Evolutionary conservation across 2,797 vertebrate genomes (phyloP).

Genomic region (Pteropus rufus): DNA sequence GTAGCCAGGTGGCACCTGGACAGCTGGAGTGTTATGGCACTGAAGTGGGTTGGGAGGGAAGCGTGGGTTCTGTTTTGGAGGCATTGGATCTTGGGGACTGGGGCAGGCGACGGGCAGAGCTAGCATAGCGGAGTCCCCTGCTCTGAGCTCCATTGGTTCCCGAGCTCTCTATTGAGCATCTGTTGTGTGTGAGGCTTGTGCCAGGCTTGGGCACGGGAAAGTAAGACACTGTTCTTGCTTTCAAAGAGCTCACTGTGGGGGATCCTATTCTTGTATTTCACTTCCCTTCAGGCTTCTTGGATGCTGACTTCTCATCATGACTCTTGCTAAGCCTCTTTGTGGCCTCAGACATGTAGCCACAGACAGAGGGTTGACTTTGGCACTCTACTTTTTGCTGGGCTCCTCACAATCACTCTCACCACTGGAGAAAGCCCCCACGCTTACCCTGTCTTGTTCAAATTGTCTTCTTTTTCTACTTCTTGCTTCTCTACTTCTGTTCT

Average conservation of each 20-base stretch:
- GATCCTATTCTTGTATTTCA: fast-evolving
- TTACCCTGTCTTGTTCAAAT: neutral
- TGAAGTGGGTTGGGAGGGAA: neutral
- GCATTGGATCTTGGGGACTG: no score
- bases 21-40: neutral
- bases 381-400: neutral
- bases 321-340: neutral
- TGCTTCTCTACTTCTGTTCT: neutral
- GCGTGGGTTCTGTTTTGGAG: neutral
- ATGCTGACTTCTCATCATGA: neutral
- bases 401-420: neutral
- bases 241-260: neutral
- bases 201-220: neutral
- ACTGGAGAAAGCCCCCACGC: neutral
- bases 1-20: neutral
- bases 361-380: neutral
- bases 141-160: neutral
- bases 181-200: neutral
- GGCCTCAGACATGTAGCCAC: neutral
- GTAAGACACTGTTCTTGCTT: neutral
- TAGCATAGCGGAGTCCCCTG: neutral
- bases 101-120: neutral
- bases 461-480: neutral
- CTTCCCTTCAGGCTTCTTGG: neutral
- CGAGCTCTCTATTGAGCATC: neutral